Base-by-base conservation (phyloP, 2,888 invertebrate species). In the Leucophora obtusa region DNA sequence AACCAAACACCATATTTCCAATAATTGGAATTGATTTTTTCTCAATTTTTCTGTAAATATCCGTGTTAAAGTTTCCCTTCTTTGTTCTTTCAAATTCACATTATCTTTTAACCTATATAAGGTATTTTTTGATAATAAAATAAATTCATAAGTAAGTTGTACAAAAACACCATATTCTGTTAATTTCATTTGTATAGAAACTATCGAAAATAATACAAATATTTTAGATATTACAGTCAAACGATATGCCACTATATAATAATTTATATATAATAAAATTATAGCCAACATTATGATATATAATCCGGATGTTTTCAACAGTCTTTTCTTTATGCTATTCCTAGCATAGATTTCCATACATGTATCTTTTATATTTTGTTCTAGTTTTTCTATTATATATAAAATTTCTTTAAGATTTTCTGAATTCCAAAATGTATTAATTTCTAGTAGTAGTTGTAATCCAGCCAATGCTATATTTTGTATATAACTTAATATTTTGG, bases 81-180 rank as follows among this genome's bases (percentile, higher is more conserved):
- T n/a, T n/a, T n/a, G n/a, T n/a, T n/a, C n/a, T n/a, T 47, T n/a
- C 28, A 6, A 6, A 6, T 28, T 14, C 4, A 70, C 33, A 5
- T 18, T 33, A 0, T 0, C 5, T 2, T 56, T 56, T 0, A 72
- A 33, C n/a, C 14, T 8, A 9, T 56, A 33, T 17, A 72, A 21
- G 8, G 33, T 35, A 9, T 56, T 35, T 10, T 56, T 10, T 8
- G 63, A 21, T 5, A 56, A 14, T 18, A 8, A 14, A n/a, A 76
- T 17, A n/a, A 58, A 70, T 24, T 70, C 63, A 43, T 51, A 24
- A 10, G 60, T 50, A 10, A 66, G 2, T 66, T 74, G 66, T 5
- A 74, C 24, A 43, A 60, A 74, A 7, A 66, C 43, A 17, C 59
- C 66, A 21, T 76, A 70, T 65, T 75, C 75, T n/a, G 69, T 1